phyloP scores from a whole-genome alignment of 2,797 vertebrate genomes.

The Serranus cabrilla region DNA sequence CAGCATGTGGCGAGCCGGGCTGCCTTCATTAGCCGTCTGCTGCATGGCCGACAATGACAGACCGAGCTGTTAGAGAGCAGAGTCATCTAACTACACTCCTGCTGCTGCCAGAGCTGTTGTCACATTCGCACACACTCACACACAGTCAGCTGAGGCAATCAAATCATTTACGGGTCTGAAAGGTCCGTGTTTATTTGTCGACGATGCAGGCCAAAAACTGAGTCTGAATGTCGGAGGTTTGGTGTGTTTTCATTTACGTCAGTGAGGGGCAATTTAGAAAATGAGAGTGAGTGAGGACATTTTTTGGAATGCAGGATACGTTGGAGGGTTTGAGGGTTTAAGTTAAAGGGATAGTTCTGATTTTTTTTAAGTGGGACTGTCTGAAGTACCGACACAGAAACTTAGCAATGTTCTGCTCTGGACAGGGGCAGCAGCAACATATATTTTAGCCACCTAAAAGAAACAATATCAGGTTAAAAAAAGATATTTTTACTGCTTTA shows the following conservation, averaged over 20 bases:
- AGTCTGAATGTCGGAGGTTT: constrained; percentile 9
- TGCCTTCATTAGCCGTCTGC: constrained; percentile 53
- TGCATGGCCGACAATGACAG: constrained; percentile 43
- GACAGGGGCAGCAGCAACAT: too few relatives aligned
- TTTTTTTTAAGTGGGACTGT: too few relatives aligned
- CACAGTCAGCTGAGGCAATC: constrained; percentile 6
- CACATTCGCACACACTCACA: constrained; percentile 15
- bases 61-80: constrained; percentile 35
- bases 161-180: constrained; percentile 20
- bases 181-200: constrained; percentile 29
- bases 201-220: constrained; percentile 18
- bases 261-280: neutral
- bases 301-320: neutral
- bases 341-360: too few relatives aligned
- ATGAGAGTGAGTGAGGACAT: neutral
- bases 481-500: too few relatives aligned
- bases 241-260: neutral
- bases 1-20: constrained; percentile 28
- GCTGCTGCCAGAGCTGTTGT: constrained; percentile 35
- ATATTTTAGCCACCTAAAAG: too few relatives aligned
- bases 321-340: neutral
- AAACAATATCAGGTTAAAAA: too few relatives aligned
- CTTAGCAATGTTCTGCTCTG: too few relatives aligned
- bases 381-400: too few relatives aligned
- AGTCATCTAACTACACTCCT: constrained; percentile 43